Evolutionary conservation across 2,888 invertebrate genomes (phyloP).

Genomic region (Trichogramma dendrolimi): DNA sequence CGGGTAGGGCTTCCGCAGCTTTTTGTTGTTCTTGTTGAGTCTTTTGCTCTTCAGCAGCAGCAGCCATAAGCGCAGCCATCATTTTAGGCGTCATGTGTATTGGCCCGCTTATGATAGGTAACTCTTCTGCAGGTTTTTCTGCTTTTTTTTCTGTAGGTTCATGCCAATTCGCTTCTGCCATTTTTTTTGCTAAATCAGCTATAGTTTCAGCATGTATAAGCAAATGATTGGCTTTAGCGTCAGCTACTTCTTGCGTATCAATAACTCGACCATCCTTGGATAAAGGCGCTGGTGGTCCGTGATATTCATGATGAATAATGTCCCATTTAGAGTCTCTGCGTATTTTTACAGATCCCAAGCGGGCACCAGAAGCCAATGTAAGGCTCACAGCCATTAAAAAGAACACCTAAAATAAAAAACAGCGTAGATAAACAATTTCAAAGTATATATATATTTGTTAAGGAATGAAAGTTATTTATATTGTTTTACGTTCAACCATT

Average conservation of each 20-base stretch:
- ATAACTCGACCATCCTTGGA: slow-evolving; percentile 36
- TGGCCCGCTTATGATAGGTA: slow-evolving; percentile 7
- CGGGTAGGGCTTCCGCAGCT: no score
- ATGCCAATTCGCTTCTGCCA: slow-evolving; percentile 10
- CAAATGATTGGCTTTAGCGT: slow-evolving; percentile 36
- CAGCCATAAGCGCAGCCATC: slow-evolving; percentile 10
- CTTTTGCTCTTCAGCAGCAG: no score
- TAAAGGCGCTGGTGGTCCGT: slow-evolving; percentile 35
- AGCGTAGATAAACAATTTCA: no score
- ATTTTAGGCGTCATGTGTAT: slow-evolving; percentile 18
- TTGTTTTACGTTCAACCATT: no score
- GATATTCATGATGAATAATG: slow-evolving; percentile 32
- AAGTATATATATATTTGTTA: no score
- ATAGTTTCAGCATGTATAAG: slow-evolving; percentile 34
- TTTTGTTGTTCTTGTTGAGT: not conserved
- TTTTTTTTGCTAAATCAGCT: slow-evolving; percentile 19
- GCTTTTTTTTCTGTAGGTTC: slow-evolving; percentile 6
- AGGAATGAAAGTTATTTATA: no score
- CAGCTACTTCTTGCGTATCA: slow-evolving; percentile 36
- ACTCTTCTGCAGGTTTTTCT: not conserved
- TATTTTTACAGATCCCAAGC: not conserved
- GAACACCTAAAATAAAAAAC: slow-evolving; percentile 6
- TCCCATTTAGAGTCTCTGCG: slow-evolving; percentile 19
- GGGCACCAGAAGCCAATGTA: not conserved
- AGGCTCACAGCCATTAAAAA: not conserved